phyloP scores from a whole-genome alignment of 2,797 vertebrate genomes.

The Gobionotothen gibberifrons region DNA sequence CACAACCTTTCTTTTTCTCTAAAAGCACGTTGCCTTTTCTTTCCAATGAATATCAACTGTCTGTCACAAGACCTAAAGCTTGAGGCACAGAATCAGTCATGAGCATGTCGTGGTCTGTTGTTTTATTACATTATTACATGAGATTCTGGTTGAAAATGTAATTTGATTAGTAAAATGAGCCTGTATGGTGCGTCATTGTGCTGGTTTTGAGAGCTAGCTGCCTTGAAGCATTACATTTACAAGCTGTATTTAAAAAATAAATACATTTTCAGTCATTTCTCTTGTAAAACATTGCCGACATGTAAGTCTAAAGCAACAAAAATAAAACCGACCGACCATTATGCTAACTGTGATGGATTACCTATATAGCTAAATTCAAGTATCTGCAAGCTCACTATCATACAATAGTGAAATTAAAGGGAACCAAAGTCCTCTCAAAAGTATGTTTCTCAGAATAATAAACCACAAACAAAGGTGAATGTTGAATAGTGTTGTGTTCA shows the following conservation, averaged over 20 bases:
- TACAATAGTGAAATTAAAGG: background rate
- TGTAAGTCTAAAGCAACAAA: background rate
- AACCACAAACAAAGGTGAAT: background rate
- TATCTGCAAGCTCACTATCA: background rate
- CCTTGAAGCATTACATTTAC: constrained; percentile 18
- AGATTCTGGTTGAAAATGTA: constrained; percentile 15
- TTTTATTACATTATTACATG: background rate
- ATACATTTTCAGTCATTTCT: background rate
- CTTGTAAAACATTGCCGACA: background rate
- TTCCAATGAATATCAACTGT: constrained; percentile 1
- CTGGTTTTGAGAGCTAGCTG: constrained; percentile 20
- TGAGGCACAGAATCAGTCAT: constrained; percentile 12
- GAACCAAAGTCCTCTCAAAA: background rate
- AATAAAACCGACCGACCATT: background rate
- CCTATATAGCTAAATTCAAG: background rate
- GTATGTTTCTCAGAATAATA: background rate
- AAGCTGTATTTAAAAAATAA: background rate
- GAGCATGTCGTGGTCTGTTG: background rate
- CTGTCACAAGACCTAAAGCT: background rate
- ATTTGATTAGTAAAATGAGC: constrained; percentile 27
- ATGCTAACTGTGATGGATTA: background rate
- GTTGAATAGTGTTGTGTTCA: background rate
- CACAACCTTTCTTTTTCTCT: background rate
- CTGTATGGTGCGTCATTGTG: constrained; percentile 7
- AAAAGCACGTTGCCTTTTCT: constrained; percentile 9